Evolutionary conservation across 1,140 invertebrate species (phyloP).

Genomic region (Metopolophium dirhodum): DNA sequence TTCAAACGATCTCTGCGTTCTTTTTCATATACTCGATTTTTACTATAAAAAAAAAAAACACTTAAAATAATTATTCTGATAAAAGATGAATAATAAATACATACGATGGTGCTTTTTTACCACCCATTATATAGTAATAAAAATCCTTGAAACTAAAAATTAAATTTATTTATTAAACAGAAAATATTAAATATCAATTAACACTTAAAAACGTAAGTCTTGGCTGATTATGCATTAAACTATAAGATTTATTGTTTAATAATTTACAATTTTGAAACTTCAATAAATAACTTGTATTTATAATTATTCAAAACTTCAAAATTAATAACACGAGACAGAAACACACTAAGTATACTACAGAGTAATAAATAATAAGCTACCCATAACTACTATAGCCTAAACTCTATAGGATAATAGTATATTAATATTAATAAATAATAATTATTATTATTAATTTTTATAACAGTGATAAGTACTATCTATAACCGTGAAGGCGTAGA

Average conservation of each 20-base stretch:
- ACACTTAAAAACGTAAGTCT: neutral
- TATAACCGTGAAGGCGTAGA: no score
- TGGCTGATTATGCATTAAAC: neutral
- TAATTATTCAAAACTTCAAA: no score
- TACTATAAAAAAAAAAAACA: constrained; percentile 58
- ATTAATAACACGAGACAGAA: no score
- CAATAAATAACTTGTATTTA: neutral
- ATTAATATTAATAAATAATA: no score
- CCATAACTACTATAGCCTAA: no score
- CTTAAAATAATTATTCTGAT: neutral
- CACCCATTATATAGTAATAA: constrained; percentile 40
- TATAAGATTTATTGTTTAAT: neutral
- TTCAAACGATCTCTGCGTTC: constrained; percentile 65
- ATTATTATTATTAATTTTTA: no score
- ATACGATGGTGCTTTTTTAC: constrained; percentile 57
- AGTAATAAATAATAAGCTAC: no score
- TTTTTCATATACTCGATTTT: constrained; percentile 66
- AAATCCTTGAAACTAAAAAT: neutral
- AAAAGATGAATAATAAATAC: constrained; percentile 7
- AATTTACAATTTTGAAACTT: neutral
- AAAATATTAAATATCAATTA: neutral
- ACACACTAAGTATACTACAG: no score
- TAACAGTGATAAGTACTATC: no score
- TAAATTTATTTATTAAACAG: neutral
- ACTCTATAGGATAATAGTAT: no score